phyloP scores from a whole-genome alignment of 2,113 vertebrate species.

The Scatophagus argus region DNA sequence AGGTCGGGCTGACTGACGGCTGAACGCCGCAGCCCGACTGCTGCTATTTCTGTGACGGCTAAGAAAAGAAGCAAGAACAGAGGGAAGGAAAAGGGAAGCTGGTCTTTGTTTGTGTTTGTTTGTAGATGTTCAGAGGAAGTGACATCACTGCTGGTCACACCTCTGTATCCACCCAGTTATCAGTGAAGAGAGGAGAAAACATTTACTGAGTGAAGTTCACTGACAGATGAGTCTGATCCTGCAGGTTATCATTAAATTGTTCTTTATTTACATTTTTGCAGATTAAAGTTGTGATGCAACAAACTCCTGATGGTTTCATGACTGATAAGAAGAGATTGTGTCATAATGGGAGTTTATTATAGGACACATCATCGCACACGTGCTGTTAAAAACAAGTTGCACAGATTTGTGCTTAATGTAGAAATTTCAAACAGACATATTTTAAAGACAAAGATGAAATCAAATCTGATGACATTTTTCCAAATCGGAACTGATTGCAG shows the following conservation, averaged over 20 bases:
- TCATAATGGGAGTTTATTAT: too few relatives aligned
- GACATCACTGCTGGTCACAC: constrained; percentile 56
- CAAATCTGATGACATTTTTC: too few relatives aligned
- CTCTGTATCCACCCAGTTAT: constrained; percentile 42
- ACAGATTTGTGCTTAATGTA: too few relatives aligned
- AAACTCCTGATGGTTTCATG: too few relatives aligned
- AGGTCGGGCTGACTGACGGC: constrained; percentile 27
- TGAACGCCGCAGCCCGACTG: constrained; percentile 38
- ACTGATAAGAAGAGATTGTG: too few relatives aligned
- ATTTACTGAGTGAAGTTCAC: neutral
- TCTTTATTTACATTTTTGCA: too few relatives aligned
- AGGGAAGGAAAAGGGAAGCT: constrained; percentile 9
- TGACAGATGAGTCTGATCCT: neutral
- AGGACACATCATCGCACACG: too few relatives aligned
- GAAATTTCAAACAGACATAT: too few relatives aligned
- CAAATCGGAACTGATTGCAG: too few relatives aligned
- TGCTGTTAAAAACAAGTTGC: too few relatives aligned
- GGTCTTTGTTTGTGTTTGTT: constrained; percentile 32
- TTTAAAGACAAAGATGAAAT: too few relatives aligned
- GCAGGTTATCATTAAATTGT: neutral
- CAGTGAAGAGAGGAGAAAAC: neutral
- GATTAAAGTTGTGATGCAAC: too few relatives aligned
- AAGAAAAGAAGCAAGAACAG: constrained; percentile 58
- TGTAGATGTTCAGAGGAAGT: constrained; percentile 50
- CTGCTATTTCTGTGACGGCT: constrained; percentile 81